A percentile compares a stretch with the other conserved stretches of the same genome.
Evolutionary conservation across 37 sponge, comb jelly and placozoan species (phyloP).

Genomic region (Crambe crambe): DNA sequence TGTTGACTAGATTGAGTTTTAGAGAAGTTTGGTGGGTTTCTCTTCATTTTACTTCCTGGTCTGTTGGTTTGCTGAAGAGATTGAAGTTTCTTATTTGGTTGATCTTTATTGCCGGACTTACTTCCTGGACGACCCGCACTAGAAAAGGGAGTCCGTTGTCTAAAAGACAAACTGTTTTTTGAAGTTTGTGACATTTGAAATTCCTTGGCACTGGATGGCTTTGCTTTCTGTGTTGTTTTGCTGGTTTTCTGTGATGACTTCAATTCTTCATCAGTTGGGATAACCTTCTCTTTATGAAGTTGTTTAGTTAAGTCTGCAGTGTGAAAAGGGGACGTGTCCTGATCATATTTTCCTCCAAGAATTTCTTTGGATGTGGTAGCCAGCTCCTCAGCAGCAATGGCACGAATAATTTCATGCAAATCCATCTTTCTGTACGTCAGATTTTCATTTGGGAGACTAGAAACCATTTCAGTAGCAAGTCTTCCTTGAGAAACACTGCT

Average conservation of each 20-base stretch:
- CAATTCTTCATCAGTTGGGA: not conserved
- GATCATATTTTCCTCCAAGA: not conserved
- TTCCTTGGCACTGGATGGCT: not conserved
- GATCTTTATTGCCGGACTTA: not conserved
- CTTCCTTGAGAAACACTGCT: too few species aligned
- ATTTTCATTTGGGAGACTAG: not conserved
- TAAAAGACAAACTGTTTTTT: not conserved
- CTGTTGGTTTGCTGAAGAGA: not conserved
- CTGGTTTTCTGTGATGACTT: not conserved
- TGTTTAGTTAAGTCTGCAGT: not conserved
- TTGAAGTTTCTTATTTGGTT: not conserved
- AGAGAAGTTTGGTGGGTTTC: too few species aligned
- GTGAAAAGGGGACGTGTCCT: not conserved
- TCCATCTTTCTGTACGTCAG: not conserved
- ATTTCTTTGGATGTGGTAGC: constrained; percentile 32
- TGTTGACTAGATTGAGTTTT: too few species aligned
- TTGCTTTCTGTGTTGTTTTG: not conserved
- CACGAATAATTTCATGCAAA: constrained; percentile 32
- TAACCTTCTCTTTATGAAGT: not conserved
- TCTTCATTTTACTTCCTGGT: not conserved
- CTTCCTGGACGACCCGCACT: not conserved
- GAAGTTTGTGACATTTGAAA: not conserved
- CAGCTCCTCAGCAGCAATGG: constrained; percentile 44
- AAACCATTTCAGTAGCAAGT: too few species aligned
- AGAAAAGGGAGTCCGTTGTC: not conserved